Base-by-base conservation (phyloP, 2,888 invertebrate genomes). In the Dione vanillae region DNA sequence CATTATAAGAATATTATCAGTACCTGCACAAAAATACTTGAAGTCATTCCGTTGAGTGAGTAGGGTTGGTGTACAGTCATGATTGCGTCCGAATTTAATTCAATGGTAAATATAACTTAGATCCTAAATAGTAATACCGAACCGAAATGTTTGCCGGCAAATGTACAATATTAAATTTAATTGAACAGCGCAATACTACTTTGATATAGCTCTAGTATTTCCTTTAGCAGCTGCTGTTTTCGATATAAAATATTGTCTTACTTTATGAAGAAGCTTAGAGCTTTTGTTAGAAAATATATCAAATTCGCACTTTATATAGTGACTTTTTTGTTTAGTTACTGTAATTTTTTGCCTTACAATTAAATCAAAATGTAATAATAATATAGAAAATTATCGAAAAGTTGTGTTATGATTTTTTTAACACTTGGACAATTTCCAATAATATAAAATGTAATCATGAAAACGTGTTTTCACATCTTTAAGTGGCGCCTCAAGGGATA, bases 121-220 rank as follows among this genome's bases (percentile, higher is more conserved):
- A n/a, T 27, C n/a, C 14, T 49, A 10, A 37, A 59, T 59, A 41
- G 41, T 49, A 16, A 49, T 20, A 12, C 40, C 2, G 27, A 27
- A 41, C 7, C n/a, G 16, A 67, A 49, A n/a, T 59, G 40, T 67
- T 49, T 40, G 45, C 14, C 19, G 19, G 35, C 49, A 49, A 58
- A 41, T 59, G 35, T 59, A 59, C 51, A 59, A 65, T 70, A 65
- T 65, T 69, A 51, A 69, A 69, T 69, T 69, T 62, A 65, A 70
- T 70, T 56, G 69, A 58, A 41, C 27, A 59, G 35, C 51, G 35
- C 35, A 51, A 58, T 40, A 49, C 40, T 47, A 47, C 65, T 54
- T 52, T 52, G 47, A 59, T 67, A 37, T 58, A 16, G 58, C 58
- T 40, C 12, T 59, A 45, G 45, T 61, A 20, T 61, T 61, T 61